phyloP scores from a whole-genome alignment of 1,140 invertebrate species.

The Andricus grossulariae region DNA sequence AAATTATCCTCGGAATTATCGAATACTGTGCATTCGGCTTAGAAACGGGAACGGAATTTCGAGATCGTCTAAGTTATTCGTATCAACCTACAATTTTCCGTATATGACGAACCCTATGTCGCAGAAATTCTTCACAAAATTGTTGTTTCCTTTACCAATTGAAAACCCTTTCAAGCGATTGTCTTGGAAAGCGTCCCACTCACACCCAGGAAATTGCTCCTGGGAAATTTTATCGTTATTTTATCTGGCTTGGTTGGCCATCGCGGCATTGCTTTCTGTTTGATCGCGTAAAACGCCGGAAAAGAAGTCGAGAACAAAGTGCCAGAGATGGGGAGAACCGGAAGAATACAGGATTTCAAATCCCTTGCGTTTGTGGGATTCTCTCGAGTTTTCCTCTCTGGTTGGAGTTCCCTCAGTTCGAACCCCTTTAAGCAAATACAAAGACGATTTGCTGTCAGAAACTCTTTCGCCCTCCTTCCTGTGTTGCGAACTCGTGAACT shows the following conservation, averaged over 20 bases:
- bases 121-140: neutral
- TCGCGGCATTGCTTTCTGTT: slow-evolving; percentile 16
- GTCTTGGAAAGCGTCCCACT: neutral
- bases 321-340: too few relatives aligned
- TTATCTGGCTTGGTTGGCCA: slow-evolving; percentile 14
- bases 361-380: slow-evolving; percentile 33
- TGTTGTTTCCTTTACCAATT: too few relatives aligned
- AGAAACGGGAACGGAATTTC: slow-evolving; percentile 5
- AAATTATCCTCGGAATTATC: slow-evolving; percentile 64
- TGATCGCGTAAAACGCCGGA: slow-evolving; percentile 22
- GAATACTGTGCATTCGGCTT: slow-evolving; percentile 18
- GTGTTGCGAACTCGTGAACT: slow-evolving; percentile 23
- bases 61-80: slow-evolving; percentile 5
- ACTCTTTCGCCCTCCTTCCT: slow-evolving; percentile 27
- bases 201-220: neutral
- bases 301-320: slow-evolving; percentile 27
- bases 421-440: slow-evolving; percentile 50
- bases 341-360: slow-evolving; percentile 19
- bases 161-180: too few relatives aligned
- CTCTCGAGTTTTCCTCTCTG: slow-evolving; percentile 49
- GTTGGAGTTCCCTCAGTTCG: slow-evolving; percentile 48
- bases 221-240: slow-evolving; percentile 11
- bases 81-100: neutral
- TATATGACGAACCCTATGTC: neutral
- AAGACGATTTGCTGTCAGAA: slow-evolving; percentile 42